Conservation (phyloP, 2,888 invertebrate species). For the Polydrusus cervinus region DNA sequence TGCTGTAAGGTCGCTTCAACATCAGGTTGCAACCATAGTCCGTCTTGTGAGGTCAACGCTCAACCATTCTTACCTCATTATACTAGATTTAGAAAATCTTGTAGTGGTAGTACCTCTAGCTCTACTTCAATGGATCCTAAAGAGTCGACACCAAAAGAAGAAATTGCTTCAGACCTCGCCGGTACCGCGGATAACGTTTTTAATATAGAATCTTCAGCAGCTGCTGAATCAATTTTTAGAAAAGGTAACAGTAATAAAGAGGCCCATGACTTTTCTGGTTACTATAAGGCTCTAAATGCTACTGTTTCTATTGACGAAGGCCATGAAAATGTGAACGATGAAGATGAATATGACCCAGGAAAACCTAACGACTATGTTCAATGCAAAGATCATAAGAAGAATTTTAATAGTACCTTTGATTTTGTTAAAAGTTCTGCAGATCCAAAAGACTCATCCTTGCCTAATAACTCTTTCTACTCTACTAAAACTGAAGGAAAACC, state of each 20-base stretch:
- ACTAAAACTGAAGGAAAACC: too few species aligned
- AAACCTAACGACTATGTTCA: not conserved
- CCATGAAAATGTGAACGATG: not conserved
- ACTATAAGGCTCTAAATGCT: not conserved
- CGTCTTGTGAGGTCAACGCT: not conserved
- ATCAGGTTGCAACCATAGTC: not conserved
- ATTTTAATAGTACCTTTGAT: not conserved
- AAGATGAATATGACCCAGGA: not conserved
- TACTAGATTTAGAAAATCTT: conserved; percentile 11
- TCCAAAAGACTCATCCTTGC: not conserved
- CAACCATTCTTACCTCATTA: conserved; percentile 9
- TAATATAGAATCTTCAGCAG: not conserved
- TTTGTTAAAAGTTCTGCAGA: not conserved
- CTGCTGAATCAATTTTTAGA: not conserved
- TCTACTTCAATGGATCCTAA: not conserved
- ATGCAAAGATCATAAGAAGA: not conserved
- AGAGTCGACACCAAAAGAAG: not conserved
- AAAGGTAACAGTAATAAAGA: not conserved
- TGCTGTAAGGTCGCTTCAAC: not conserved
- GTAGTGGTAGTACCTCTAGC: not conserved
- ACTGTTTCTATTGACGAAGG: not conserved
- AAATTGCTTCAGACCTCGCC: not conserved
- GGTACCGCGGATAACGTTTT: not conserved
- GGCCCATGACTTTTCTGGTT: not conserved
- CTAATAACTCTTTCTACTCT: too few species aligned